These are phyloP conservation scores for Lerista edwardsae DNA, from an alignment of 2,797 vertebrate species.

Conservation along the genomic window DNA sequence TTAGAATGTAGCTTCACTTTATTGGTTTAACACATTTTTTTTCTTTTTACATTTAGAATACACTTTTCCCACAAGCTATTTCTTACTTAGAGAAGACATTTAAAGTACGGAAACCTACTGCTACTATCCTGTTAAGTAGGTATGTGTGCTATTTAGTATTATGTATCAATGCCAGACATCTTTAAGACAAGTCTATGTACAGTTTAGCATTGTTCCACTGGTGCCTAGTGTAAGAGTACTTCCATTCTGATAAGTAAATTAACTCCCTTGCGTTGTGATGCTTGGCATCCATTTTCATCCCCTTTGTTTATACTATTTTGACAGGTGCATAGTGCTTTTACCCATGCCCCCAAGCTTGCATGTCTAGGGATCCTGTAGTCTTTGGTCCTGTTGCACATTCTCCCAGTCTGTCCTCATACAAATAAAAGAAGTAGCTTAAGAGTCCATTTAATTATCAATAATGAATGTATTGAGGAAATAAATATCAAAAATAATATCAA, in stretches of 20 bases:
- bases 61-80: slow-evolving; percentile 95
- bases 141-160: slow-evolving; percentile 62
- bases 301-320: too few relatives aligned
- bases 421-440: too few relatives aligned
- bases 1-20: neutral
- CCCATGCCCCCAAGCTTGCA: too few relatives aligned
- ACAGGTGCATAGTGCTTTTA: too few relatives aligned
- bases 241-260: neutral
- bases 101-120: slow-evolving; percentile 85
- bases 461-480: too few relatives aligned
- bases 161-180: too few relatives aligned
- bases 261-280: neutral
- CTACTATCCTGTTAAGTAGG: slow-evolving; percentile 92
- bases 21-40: neutral
- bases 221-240: neutral
- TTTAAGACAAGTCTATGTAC: neutral
- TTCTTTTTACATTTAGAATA: slow-evolving; percentile 79
- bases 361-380: too few relatives aligned
- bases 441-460: too few relatives aligned
- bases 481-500: too few relatives aligned
- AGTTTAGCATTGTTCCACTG: neutral
- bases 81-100: slow-evolving; percentile 92
- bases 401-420: too few relatives aligned
- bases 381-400: too few relatives aligned
- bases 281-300: neutral